Conservation (phyloP, 1,140 invertebrate genomes). For the Saccostrea glomerata region DNA sequence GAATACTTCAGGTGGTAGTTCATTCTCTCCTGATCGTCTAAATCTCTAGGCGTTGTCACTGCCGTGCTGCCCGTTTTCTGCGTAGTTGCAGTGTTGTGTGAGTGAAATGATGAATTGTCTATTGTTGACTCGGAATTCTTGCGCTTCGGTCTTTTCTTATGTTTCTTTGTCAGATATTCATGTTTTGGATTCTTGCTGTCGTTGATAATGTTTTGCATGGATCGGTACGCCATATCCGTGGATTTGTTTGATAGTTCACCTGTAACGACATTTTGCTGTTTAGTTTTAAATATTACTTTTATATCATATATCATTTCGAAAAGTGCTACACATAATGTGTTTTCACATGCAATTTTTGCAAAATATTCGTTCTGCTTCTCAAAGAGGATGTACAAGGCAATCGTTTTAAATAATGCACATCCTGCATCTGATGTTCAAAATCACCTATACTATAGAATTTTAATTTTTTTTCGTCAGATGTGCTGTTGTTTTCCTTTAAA, state of each 20-base stretch:
- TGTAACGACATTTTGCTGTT: slow-evolving; percentile 13
- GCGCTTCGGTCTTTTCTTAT: slow-evolving; percentile 56
- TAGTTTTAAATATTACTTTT: not conserved
- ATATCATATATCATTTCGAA: too few species aligned
- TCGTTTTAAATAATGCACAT: too few species aligned
- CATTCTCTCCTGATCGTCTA: slow-evolving; percentile 12
- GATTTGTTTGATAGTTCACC: slow-evolving; percentile 39
- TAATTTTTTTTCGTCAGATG: too few species aligned
- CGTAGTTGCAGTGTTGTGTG: slow-evolving; percentile 32
- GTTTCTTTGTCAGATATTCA: slow-evolving; percentile 6
- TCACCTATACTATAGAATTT: too few species aligned
- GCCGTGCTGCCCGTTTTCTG: slow-evolving; percentile 46
- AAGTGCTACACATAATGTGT: too few species aligned
- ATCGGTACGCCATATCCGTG: slow-evolving; percentile 25
- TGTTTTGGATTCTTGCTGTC: not conserved
- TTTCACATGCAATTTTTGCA: too few species aligned
- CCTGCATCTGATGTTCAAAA: too few species aligned
- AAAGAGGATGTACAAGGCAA: too few species aligned
- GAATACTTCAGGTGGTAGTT: slow-evolving; percentile 63
- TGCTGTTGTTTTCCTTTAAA: too few species aligned
- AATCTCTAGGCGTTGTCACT: slow-evolving; percentile 43
- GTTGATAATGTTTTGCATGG: slow-evolving; percentile 33
- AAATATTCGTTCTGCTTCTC: too few species aligned
- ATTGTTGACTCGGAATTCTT: slow-evolving; percentile 45
- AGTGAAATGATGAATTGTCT: slow-evolving; percentile 51